Conservation (phyloP, 2,113 vertebrate species). For the Pitta sordida region DNA sequence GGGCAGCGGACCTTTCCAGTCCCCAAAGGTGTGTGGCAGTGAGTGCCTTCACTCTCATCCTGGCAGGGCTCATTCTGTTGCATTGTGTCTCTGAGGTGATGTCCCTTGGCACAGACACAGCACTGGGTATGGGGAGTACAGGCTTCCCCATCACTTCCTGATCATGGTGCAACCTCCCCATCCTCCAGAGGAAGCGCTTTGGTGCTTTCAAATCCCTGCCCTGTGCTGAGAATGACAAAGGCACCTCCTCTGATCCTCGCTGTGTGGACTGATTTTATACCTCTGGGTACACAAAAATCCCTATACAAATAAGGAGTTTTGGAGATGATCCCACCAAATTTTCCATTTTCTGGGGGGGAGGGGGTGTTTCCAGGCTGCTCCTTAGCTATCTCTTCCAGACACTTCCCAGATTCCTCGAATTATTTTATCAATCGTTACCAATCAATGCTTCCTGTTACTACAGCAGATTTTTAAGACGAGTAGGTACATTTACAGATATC, state of each 20-base stretch:
- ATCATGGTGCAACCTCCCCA: background rate
- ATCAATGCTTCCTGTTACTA: background rate
- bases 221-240: background rate
- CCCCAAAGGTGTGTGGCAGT: background rate
- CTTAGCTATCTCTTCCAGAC: background rate
- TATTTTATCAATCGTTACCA: background rate
- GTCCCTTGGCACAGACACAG: background rate
- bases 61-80: background rate
- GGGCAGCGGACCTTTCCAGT: background rate
- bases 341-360: background rate
- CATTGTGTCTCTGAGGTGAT: background rate
- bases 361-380: background rate
- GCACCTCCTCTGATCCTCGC: background rate
- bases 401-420: background rate
- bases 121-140: background rate
- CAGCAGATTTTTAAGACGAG: background rate
- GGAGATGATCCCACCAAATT: background rate
- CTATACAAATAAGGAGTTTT: background rate
- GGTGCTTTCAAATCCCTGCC: background rate
- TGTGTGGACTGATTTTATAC: background rate
- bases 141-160: background rate
- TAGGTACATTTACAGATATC: background rate
- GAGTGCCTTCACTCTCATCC: fast-evolving
- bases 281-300: background rate
- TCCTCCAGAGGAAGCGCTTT: background rate